These are phyloP conservation scores for Micrastur ruficollis DNA, from an alignment of 2,797 vertebrate genomes.

Conservation along the genomic window DNA sequence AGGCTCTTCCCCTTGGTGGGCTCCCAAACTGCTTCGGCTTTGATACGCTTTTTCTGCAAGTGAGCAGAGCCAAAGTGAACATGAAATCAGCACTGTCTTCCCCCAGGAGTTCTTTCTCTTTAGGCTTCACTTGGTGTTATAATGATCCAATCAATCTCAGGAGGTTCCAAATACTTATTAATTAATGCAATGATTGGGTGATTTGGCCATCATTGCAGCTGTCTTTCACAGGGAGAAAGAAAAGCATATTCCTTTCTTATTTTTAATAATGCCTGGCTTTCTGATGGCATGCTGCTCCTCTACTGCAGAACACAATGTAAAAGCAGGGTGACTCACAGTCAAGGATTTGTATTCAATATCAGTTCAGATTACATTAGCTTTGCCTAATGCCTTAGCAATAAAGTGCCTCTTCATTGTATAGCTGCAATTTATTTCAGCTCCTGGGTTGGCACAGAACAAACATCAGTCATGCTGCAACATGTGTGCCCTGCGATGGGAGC, in stretches of 20 bases:
- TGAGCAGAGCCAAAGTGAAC: neutral
- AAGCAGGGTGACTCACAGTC: slow-evolving; percentile 54
- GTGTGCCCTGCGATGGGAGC: neutral
- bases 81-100: neutral
- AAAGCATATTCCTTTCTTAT: neutral
- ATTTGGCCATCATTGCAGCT: slow-evolving; percentile 28
- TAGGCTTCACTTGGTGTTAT: slow-evolving; percentile 17
- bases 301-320: neutral
- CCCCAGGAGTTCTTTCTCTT: neutral
- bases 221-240: neutral
- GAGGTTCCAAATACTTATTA: slow-evolving; percentile 39
- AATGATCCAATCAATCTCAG: slow-evolving; percentile 36
- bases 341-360: slow-evolving; percentile 59
- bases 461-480: neutral
- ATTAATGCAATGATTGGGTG: slow-evolving; percentile 55
- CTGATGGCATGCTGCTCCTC: neutral
- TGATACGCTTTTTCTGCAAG: neutral
- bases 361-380: slow-evolving; percentile 50
- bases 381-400: slow-evolving; percentile 62
- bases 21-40: neutral
- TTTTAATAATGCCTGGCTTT: neutral
- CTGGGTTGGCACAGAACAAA: neutral
- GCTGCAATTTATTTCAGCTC: slow-evolving; percentile 51
- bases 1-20: neutral
- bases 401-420: slow-evolving; percentile 63